Conservation (phyloP, 2,797 vertebrate species). For the Crypturellus tataupa region DNA sequence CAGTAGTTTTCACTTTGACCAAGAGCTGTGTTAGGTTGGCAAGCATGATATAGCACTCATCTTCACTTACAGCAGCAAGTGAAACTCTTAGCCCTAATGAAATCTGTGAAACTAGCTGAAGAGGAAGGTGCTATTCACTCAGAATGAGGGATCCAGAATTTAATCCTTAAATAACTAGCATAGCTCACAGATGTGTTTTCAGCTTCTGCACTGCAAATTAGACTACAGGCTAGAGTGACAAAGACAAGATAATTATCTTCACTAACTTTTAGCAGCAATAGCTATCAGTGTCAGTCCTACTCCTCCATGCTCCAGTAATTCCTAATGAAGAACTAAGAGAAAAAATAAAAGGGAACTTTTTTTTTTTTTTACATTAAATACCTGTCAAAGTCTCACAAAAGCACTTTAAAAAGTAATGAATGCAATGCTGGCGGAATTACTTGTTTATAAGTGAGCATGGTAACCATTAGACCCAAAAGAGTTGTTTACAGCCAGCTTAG, state of each 20-base stretch:
- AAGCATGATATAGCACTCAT: background rate
- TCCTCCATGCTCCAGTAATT: slow-evolving; percentile 29
- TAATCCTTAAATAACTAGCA: background rate
- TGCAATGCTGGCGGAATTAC: background rate
- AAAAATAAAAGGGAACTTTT: background rate
- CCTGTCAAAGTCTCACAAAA: background rate
- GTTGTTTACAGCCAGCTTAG: background rate
- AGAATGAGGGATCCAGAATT: background rate
- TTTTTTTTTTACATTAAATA: background rate
- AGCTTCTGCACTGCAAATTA: slow-evolving; percentile 13
- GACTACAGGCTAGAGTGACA: background rate
- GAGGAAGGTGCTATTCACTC: background rate
- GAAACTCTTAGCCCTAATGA: background rate
- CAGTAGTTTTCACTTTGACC: background rate
- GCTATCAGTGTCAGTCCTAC: background rate
- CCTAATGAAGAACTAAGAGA: slow-evolving; percentile 1
- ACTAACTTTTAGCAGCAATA: slow-evolving; percentile 42
- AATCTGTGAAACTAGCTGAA: background rate
- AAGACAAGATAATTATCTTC: slow-evolving; percentile 51
- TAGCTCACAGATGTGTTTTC: background rate
- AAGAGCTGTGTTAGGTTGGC: background rate
- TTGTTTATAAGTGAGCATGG: background rate
- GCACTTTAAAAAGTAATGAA: background rate
- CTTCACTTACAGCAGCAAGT: background rate
- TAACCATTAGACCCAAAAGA: background rate